These are phyloP conservation scores for Probaryconus sp. DNA, from an alignment of 1,140 invertebrate genomes.

Conservation along the genomic window DNA sequence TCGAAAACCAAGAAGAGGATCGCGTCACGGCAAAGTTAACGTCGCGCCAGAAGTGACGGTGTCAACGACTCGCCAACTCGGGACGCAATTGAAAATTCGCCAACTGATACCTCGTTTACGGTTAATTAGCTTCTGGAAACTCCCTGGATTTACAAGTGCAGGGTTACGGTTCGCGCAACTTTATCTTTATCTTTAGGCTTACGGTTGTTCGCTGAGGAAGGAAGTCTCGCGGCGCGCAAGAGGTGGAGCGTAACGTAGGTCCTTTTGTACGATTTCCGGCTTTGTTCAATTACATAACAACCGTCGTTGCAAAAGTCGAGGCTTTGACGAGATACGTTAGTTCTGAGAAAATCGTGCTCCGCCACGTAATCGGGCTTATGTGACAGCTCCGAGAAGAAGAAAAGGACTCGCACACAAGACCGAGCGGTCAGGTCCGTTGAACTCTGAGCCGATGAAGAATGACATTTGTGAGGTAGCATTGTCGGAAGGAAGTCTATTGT, in stretches of 20 bases:
- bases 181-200: slow-evolving; percentile 51
- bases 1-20: slow-evolving; percentile 29
- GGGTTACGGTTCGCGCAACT: slow-evolving; percentile 38
- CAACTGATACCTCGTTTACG: background rate
- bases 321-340: slow-evolving; percentile 55
- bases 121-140: slow-evolving; percentile 40
- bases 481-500: slow-evolving; percentile 53
- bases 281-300: slow-evolving; percentile 49
- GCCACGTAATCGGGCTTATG: slow-evolving; percentile 53
- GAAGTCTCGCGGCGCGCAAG: slow-evolving; percentile 9
- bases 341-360: slow-evolving; percentile 52
- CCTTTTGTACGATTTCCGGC: slow-evolving; percentile 50
- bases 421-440: slow-evolving; percentile 40
- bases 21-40: slow-evolving; percentile 33
- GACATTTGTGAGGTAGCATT: slow-evolving; percentile 40
- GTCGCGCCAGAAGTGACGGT: slow-evolving; percentile 38
- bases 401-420: slow-evolving; percentile 29
- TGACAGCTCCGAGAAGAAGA: slow-evolving; percentile 57
- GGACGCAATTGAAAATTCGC: slow-evolving; percentile 28
- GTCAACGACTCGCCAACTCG: slow-evolving; percentile 31
- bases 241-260: slow-evolving; percentile 45
- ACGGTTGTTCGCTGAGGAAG: slow-evolving; percentile 35
- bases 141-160: slow-evolving; percentile 32
- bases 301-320: slow-evolving; percentile 44
- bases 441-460: slow-evolving; percentile 47